Base-by-base conservation (phyloP, 2,888 invertebrate genomes). In the Agonopterix alstromeriana region DNA sequence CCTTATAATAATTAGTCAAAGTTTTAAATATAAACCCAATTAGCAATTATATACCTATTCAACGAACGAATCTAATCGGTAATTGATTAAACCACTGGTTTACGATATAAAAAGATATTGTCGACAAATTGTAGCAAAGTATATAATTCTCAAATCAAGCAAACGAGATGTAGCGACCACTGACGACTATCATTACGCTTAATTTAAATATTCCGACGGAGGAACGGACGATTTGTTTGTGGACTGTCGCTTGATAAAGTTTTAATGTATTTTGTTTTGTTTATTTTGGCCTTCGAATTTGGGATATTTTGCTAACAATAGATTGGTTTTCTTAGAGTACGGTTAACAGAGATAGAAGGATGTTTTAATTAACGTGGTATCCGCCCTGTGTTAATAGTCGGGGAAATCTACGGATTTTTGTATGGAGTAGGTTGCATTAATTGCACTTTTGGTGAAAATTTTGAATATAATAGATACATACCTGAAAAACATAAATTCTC, bases 121-220 rank as follows among this genome's bases (percentile, higher is more conserved):
- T 57, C 53, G 58, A 65, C 69, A 70, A 71, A 65, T 70, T 70
- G 66, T 67, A 57, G 27, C 27, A 64, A 53, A 53, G 53, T 51
- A 67, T 70, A 70, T 68, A 72, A 70, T 73, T 75, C 73, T 72
- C 68, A 70, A 82, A 82, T 82, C 71, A 80, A 73, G 73, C 77
- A 77, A 77, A 76, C 76, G 73, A 79, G 78, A 75, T 71, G 68
- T 65, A 67, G 71, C 59, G 56, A 53, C 59, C 59, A 56, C 64
- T 82, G 81, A 84, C 83, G 71, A 74, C 82, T 66, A 61, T 82
- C 80, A 85, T 85, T 84, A 85, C 67, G 60, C 60, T 71, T 81
- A 72, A 84, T 85, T 84, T 84, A 77, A 82, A 84, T 81, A 82
- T 78, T 70, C 74, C 73, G 68, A 71, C 72, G 69, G 69, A 70